phyloP scores from a whole-genome alignment of 2,113 vertebrate species.

The Eublepharis macularius region DNA sequence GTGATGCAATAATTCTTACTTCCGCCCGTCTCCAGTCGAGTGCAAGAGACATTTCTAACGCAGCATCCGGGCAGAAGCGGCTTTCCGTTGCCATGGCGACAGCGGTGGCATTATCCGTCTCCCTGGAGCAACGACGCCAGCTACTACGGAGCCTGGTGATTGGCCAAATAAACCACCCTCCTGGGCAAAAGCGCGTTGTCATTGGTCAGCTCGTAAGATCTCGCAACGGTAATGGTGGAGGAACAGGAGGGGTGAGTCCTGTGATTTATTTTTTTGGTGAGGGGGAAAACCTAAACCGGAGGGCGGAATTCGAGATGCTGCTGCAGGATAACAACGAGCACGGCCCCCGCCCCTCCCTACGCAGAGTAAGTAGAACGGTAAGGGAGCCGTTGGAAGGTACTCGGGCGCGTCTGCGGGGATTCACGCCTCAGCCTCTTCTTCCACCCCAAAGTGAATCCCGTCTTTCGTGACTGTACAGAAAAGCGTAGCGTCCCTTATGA shows the following conservation, averaged over 20 bases:
- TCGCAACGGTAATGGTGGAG: too few species aligned
- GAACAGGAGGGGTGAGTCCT: background rate
- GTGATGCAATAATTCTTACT: background rate
- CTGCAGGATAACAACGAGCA: background rate
- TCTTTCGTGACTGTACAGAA: background rate
- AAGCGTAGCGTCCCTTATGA: background rate
- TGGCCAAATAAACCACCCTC: background rate
- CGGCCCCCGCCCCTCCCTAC: background rate
- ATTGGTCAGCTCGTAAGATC: constrained; percentile 41
- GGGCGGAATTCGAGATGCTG: background rate
- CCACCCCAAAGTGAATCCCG: background rate
- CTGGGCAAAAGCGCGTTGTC: background rate
- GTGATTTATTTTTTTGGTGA: background rate
- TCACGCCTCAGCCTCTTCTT: background rate
- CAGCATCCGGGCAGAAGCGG: background rate
- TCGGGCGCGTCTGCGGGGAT: background rate
- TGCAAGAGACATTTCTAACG: background rate
- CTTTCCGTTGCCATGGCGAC: constrained; percentile 37
- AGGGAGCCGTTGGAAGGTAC: background rate
- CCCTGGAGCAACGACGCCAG: accelerated
- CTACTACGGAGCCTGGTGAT: background rate
- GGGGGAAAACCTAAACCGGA: background rate
- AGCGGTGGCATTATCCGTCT: constrained; percentile 8
- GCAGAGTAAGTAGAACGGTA: background rate
- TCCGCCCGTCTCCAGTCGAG: background rate